phyloP scores from a whole-genome alignment of 2,797 vertebrate species.

The Lepus oiostolus region DNA sequence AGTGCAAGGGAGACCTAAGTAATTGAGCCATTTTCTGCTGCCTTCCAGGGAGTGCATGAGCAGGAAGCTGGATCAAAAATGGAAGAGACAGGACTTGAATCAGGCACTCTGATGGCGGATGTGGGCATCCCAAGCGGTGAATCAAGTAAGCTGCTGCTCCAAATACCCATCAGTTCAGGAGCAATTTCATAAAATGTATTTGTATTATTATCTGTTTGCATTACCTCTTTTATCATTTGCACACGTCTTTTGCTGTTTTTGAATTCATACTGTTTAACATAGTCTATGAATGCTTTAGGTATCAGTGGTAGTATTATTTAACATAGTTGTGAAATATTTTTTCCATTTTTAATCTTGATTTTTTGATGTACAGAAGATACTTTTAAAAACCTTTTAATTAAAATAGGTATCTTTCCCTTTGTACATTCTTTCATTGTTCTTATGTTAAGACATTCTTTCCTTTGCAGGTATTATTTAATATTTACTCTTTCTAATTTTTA shows the following conservation, averaged over 20 bases:
- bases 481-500: constrained; percentile 44
- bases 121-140: too few species aligned
- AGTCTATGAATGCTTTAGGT: background rate
- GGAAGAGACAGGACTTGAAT: too few species aligned
- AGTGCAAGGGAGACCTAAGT: too few species aligned
- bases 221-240: background rate
- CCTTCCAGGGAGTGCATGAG: too few species aligned
- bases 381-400: constrained; percentile 5
- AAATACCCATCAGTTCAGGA: too few species aligned
- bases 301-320: background rate
- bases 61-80: too few species aligned
- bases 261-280: background rate
- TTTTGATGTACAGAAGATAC: constrained; percentile 20
- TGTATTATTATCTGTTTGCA: background rate
- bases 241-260: background rate
- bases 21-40: too few species aligned
- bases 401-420: constrained; percentile 9
- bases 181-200: too few species aligned
- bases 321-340: background rate
- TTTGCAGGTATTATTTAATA: constrained; percentile 36
- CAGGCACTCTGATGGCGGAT: too few species aligned
- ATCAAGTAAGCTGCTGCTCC: too few species aligned
- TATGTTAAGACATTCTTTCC: constrained; percentile 38
- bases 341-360: constrained; percentile 1
- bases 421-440: background rate